Percentiles rank a stretch among this genome's conserved stretches.
Evolutionary conservation across 2,113 vertebrate species (phyloP).

Genomic region (Oreochromis niloticus): DNA sequence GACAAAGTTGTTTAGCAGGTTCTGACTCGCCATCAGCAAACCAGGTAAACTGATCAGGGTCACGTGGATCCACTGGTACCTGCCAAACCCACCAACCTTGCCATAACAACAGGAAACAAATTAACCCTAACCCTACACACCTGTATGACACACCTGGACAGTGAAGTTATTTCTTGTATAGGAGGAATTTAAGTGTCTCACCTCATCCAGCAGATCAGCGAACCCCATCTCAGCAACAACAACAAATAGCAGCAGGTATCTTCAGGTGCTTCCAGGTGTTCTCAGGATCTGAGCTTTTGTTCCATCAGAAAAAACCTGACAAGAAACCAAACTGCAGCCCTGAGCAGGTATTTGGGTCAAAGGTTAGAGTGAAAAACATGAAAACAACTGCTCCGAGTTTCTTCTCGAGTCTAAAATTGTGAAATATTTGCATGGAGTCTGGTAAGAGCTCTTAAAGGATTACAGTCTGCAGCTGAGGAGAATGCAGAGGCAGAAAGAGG

Average conservation of each 20-base stretch:
- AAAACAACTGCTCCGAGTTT: background rate
- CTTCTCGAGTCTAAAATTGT: background rate
- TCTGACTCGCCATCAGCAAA: slow-evolving; percentile 79
- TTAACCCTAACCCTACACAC: background rate
- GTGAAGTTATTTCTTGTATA: background rate
- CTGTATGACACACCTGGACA: background rate
- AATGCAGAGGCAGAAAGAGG: background rate
- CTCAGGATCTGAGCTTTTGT: background rate
- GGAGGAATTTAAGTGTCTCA: background rate
- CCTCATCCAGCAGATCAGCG: slow-evolving; percentile 64
- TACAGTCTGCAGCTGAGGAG: background rate
- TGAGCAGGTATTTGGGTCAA: background rate
- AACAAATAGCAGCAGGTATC: background rate
- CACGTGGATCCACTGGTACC: slow-evolving; percentile 78
- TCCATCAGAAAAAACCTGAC: background rate
- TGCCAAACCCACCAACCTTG: slow-evolving; percentile 70
- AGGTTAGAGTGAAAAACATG: background rate
- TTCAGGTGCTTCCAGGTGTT: background rate
- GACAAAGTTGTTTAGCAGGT: slow-evolving; percentile 79
- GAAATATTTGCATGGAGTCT: slow-evolving; percentile 25
- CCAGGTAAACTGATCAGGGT: slow-evolving; percentile 70
- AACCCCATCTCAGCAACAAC: slow-evolving; percentile 62
- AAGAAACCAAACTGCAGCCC: background rate
- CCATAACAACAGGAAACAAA: background rate
- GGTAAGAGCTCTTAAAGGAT: slow-evolving; percentile 55